A percentile compares a stretch with the other conserved stretches of the same genome.
These are phyloP conservation scores for Hemicentrotus pulcherrimus DNA, from an alignment of 35 echinoderm and acorn worm species.

Conservation along the genomic window DNA sequence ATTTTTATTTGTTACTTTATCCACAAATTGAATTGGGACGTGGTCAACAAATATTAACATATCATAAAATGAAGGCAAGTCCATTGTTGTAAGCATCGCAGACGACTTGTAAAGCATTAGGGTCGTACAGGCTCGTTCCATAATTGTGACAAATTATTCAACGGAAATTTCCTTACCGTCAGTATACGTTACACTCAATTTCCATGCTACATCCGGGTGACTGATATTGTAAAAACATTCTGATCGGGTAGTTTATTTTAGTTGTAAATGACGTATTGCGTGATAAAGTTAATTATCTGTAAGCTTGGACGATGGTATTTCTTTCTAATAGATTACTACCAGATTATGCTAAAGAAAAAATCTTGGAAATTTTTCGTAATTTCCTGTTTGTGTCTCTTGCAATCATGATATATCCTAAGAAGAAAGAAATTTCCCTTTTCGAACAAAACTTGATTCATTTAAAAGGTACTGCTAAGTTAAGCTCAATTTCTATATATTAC, in stretches of 20 bases:
- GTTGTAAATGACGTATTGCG: background rate
- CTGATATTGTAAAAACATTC: background rate
- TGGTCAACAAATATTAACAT: too few relatives aligned
- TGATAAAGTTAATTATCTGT: background rate
- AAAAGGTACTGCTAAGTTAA: background rate
- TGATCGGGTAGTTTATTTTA: background rate
- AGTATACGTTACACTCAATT: background rate
- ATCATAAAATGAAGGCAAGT: background rate
- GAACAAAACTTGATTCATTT: background rate
- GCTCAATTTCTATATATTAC: background rate
- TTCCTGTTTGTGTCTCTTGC: background rate
- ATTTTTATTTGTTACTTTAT: too few relatives aligned
- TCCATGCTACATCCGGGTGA: background rate
- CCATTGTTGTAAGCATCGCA: background rate
- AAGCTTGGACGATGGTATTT: background rate
- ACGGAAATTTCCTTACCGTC: background rate
- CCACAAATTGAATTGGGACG: too few relatives aligned
- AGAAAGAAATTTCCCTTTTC: background rate
- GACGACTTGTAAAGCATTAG: background rate
- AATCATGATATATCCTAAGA: background rate
- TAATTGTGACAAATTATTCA: background rate
- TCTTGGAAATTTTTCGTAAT: background rate
- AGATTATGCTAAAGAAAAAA: background rate
- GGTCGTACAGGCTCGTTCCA: background rate
- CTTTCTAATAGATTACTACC: background rate